These are phyloP conservation scores for Drosophila neocordata DNA, from an alignment of 1,140 invertebrate genomes.

Conservation along the genomic window DNA sequence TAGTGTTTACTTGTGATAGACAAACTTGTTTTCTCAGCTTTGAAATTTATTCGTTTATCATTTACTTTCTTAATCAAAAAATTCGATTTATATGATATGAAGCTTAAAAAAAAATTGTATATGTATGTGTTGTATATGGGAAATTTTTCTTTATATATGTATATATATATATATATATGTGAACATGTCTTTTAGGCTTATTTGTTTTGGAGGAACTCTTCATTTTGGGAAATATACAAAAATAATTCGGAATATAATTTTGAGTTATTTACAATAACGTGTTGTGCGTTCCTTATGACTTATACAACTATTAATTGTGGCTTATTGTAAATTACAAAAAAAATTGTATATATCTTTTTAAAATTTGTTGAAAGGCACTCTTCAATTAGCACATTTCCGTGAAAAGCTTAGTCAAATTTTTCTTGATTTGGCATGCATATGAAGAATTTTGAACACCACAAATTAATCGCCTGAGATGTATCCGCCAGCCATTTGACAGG, in stretches of 20 bases:
- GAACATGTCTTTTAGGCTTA: constrained; percentile 8
- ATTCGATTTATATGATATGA: constrained; percentile 53
- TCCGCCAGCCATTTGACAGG: constrained; percentile 84
- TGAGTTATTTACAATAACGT: constrained; percentile 59
- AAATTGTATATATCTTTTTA: constrained; percentile 35
- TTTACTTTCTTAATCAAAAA: constrained; percentile 58
- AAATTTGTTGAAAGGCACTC: constrained; percentile 57
- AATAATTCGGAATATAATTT: constrained; percentile 30
- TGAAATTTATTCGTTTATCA: constrained; percentile 44
- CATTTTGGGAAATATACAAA: constrained; percentile 31
- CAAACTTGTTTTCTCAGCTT: background rate
- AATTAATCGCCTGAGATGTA: constrained; percentile 86
- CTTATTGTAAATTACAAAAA: constrained; percentile 26
- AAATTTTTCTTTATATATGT: background rate
- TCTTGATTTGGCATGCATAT: constrained; percentile 87
- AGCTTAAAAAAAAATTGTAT: constrained; percentile 25
- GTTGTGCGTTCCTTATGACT: constrained; percentile 39
- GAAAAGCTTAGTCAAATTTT: constrained; percentile 71
- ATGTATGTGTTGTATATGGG: constrained; percentile 11
- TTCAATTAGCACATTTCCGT: background rate
- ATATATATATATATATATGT: constrained; percentile 2
- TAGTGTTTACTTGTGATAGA: no score
- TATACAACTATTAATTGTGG: constrained; percentile 21
- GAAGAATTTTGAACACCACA: constrained; percentile 89
- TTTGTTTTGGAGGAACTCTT: constrained; percentile 37